Evolutionary conservation across 2,797 vertebrate species (phyloP).

Genomic region (Sebastes reedi): DNA sequence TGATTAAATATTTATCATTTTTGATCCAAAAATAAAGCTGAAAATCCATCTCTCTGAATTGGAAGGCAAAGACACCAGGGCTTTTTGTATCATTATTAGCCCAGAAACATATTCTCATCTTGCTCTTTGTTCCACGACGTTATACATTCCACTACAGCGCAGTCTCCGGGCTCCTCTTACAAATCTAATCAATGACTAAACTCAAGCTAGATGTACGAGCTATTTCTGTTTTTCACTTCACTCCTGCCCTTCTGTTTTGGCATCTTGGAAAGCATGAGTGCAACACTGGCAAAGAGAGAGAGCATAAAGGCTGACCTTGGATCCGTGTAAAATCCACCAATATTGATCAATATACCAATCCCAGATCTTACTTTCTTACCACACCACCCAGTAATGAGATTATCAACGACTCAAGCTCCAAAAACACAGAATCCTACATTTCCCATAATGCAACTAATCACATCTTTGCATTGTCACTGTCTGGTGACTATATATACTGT

Average conservation of each 20-base stretch:
- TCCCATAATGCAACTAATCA: too few relatives aligned
- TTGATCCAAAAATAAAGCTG: slow-evolving; percentile 75
- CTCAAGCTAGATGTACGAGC: background rate
- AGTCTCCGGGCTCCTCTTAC: slow-evolving; percentile 19
- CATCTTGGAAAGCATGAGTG: background rate
- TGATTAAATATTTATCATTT: slow-evolving; percentile 80
- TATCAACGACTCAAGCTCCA: background rate
- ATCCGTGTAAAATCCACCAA: background rate
- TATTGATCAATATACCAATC: background rate
- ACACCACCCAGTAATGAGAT: background rate
- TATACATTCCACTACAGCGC: background rate
- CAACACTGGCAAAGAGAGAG: background rate
- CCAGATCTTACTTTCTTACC: background rate
- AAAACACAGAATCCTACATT: background rate
- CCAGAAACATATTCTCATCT: slow-evolving; percentile 19
- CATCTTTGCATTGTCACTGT: too few relatives aligned
- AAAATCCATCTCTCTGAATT: slow-evolving; percentile 66
- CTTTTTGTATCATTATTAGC: slow-evolving; percentile 45
- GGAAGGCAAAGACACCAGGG: slow-evolving; percentile 38
- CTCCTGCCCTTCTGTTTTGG: background rate
- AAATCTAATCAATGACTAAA: slow-evolving; percentile 13
- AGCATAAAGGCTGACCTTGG: background rate
- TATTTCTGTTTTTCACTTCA: background rate
- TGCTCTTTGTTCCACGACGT: slow-evolving; percentile 15
- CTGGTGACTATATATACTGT: too few relatives aligned